phyloP scores from a whole-genome alignment of 2,888 invertebrate genomes.

The Hirtodrosophila alboralis region DNA sequence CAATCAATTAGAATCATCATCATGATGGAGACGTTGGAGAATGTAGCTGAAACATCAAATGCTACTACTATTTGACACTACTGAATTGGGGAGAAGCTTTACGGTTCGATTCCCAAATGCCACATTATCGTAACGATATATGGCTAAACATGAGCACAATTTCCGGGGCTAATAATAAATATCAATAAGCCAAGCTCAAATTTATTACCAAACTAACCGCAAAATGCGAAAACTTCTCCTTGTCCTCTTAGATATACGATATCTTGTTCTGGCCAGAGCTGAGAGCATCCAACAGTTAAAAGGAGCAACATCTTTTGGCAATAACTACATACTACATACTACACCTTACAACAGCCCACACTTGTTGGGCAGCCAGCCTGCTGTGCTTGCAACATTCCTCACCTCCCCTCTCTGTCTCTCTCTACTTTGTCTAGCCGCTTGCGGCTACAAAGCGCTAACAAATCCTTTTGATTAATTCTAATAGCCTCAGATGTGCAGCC shows the following conservation, averaged over 20 bases:
- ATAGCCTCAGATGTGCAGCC: conserved; percentile 75
- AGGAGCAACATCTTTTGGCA: conserved; percentile 10
- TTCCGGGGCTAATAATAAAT: conserved; percentile 74
- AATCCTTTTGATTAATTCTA: conserved; percentile 80
- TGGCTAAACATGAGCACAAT: conserved; percentile 57
- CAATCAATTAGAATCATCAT: conserved; percentile 50
- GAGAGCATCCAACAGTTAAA: conserved; percentile 7
- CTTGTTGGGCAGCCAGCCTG: background rate
- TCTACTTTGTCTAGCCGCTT: conserved; percentile 38
- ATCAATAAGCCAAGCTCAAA: conserved; percentile 74
- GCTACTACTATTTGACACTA: conserved; percentile 10
- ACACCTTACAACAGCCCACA: conserved; percentile 30
- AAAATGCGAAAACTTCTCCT: conserved; percentile 54
- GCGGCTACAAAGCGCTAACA: conserved; percentile 59
- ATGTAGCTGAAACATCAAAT: conserved; percentile 16
- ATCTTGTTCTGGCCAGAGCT: conserved; percentile 33
- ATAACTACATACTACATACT: too few species aligned
- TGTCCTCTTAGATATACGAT: conserved; percentile 23
- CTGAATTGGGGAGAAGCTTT: conserved; percentile 8
- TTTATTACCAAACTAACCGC: conserved; percentile 71
- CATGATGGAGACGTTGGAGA: too few species aligned
- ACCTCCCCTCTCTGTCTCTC: background rate
- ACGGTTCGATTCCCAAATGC: conserved; percentile 42
- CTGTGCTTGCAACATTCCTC: background rate
- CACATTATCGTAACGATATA: conserved; percentile 63